Percentiles rank a stretch among this genome's conserved stretches.
Evolutionary conservation across 2,888 invertebrate genomes (phyloP).

Genomic region (Hydraecia micacea): DNA sequence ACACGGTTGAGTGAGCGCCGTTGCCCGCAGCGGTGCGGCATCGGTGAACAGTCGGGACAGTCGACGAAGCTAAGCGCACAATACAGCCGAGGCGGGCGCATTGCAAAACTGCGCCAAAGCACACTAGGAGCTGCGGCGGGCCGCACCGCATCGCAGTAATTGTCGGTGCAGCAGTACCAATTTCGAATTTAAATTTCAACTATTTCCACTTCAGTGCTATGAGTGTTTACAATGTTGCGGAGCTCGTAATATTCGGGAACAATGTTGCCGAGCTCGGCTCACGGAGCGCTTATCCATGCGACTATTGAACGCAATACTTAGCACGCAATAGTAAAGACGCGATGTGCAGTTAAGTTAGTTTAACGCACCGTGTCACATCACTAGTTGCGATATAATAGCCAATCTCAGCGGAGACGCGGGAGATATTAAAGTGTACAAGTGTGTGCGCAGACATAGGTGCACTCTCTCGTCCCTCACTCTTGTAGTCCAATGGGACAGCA

Average conservation of each 20-base stretch:
- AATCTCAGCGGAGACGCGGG: not conserved
- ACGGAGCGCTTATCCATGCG: not conserved
- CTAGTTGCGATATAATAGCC: not conserved
- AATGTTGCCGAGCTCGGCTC: slow-evolving; percentile 4
- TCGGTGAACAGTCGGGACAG: not conserved
- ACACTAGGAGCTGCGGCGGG: not conserved
- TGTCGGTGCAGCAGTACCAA: not conserved
- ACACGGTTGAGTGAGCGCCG: not conserved
- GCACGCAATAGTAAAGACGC: too few species aligned
- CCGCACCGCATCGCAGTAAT: not conserved
- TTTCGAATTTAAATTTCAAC: not conserved
- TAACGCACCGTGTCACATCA: not conserved
- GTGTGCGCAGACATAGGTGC: not conserved
- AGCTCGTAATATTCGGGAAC: not conserved
- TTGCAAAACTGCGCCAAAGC: not conserved
- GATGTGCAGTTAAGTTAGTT: not conserved
- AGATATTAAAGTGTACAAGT: not conserved
- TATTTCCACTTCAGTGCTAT: not conserved
- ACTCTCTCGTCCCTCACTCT: not conserved
- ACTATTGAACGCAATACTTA: not conserved
- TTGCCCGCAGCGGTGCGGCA: not conserved
- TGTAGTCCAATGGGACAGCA: too few species aligned
- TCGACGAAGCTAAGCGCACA: not conserved
- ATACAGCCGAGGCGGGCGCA: not conserved
- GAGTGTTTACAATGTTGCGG: too few species aligned